Percentiles rank a stretch among this genome's conserved stretches.
These are phyloP conservation scores for Colletes collaris DNA, from an alignment of 2,888 invertebrate species.

Conservation along the genomic window DNA sequence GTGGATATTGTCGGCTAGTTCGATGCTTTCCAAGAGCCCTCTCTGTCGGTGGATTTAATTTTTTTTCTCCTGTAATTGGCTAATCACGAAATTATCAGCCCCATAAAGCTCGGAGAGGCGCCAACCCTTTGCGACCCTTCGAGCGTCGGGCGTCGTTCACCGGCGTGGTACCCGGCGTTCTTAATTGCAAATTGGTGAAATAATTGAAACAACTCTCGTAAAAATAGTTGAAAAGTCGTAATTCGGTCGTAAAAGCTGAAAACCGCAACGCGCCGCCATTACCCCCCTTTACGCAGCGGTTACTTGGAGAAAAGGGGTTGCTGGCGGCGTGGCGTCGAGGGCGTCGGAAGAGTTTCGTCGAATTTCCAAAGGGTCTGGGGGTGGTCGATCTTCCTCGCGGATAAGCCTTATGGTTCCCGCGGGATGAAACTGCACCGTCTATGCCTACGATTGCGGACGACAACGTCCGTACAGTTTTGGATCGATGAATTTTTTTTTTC, in stretches of 20 bases:
- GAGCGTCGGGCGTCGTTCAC: constrained; percentile 61
- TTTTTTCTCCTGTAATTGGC: constrained; percentile 72
- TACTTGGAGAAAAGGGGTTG: constrained; percentile 68
- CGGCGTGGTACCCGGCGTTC: constrained; percentile 71
- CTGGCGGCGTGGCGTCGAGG: constrained; percentile 43
- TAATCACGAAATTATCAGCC: constrained; percentile 77
- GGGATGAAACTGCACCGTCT: constrained; percentile 64
- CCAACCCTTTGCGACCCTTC: constrained; percentile 69
- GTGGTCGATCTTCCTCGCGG: constrained; percentile 69
- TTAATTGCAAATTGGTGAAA: constrained; percentile 83
- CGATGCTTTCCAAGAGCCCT: constrained; percentile 4
- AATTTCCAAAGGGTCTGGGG: constrained; percentile 64
- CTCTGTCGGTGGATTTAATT: constrained; percentile 51
- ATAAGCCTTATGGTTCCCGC: constrained; percentile 71
- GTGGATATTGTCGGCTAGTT: constrained; percentile 23
- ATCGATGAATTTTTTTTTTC: too few relatives aligned
- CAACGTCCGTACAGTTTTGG: background rate
- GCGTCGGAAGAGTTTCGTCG: constrained; percentile 61
- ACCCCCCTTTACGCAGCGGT: constrained; percentile 65
- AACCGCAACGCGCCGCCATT: constrained; percentile 78
- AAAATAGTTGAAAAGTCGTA: constrained; percentile 83
- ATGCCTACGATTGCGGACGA: constrained; percentile 57
- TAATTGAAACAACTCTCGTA: constrained; percentile 83
- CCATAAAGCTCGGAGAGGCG: constrained; percentile 74
- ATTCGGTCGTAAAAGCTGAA: constrained; percentile 80